phyloP scores from a whole-genome alignment of 2,113 vertebrate species.

The Thryonomys swinderianus region DNA sequence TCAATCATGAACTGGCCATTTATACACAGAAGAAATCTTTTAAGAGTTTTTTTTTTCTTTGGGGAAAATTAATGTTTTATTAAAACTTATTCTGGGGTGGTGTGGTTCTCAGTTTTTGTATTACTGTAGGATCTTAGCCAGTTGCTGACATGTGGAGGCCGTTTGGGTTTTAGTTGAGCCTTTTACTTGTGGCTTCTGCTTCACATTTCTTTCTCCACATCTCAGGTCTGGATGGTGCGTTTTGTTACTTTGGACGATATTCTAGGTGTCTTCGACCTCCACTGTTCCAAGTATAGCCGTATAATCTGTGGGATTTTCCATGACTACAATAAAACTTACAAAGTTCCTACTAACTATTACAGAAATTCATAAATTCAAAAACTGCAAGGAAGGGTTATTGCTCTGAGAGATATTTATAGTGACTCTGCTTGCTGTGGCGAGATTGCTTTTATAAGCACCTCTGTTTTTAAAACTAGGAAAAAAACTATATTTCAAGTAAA shows the following conservation, averaged over 20 bases:
- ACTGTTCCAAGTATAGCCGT: background rate
- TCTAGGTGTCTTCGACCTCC: background rate
- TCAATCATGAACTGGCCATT: background rate
- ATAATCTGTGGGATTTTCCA: background rate
- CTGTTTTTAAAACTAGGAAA: constrained; percentile 55
- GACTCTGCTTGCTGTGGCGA: background rate
- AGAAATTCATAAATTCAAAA: constrained; percentile 33
- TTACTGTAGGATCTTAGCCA: background rate
- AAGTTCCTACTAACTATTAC: constrained; percentile 9
- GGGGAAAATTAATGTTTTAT: background rate
- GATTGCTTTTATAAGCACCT: constrained; percentile 60
- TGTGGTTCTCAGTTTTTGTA: background rate
- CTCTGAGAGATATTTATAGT: constrained; percentile 57
- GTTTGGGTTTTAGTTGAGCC: background rate
- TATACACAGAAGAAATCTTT: background rate
- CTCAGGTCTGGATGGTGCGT: background rate
- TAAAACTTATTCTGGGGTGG: background rate
- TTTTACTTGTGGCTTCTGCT: background rate
- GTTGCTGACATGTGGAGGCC: background rate
- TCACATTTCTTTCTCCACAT: accelerated
- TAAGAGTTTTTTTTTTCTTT: background rate
- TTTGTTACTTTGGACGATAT: background rate
- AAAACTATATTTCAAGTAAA: constrained; percentile 65
- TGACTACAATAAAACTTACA: background rate
- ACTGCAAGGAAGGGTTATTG: background rate